Conservation (phyloP, 2,888 invertebrate species). For the Diaprepes abbreviatus region DNA sequence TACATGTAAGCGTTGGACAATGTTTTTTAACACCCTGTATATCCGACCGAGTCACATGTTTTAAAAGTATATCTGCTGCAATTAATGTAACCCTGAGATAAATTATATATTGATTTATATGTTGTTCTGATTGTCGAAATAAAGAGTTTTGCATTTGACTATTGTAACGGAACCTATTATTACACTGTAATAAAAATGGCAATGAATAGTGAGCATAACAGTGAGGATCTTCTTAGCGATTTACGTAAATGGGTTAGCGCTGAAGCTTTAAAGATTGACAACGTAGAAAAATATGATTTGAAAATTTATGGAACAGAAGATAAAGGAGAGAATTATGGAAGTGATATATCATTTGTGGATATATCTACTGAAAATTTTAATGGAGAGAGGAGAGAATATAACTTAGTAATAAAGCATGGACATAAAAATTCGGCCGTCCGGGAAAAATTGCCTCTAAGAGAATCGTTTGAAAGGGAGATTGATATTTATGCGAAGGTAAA, state of each 20-base stretch:
- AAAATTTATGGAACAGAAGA: constrained; percentile 45
- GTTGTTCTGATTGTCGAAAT: no score
- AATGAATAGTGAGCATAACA: neutral
- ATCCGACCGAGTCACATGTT: no score
- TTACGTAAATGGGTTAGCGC: constrained; percentile 44
- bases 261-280: constrained; percentile 42
- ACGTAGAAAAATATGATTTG: constrained; percentile 46
- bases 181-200: no score
- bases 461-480: constrained; percentile 39
- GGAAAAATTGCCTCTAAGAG: constrained; percentile 33
- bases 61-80: no score
- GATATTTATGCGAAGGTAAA: constrained; percentile 41
- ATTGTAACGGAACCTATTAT: no score
- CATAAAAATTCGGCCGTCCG: constrained; percentile 18
- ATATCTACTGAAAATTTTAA: constrained; percentile 43
- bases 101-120: no score
- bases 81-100: no score
- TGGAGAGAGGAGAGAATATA: constrained; percentile 33
- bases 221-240: constrained; percentile 34
- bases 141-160: no score
- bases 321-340: constrained; percentile 44
- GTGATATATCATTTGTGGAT: constrained; percentile 47
- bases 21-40: no score
- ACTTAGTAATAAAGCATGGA: constrained; percentile 44
- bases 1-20: no score